Base-by-base conservation (phyloP, 1,140 invertebrate genomes). In the Monochamus saltuarius region DNA sequence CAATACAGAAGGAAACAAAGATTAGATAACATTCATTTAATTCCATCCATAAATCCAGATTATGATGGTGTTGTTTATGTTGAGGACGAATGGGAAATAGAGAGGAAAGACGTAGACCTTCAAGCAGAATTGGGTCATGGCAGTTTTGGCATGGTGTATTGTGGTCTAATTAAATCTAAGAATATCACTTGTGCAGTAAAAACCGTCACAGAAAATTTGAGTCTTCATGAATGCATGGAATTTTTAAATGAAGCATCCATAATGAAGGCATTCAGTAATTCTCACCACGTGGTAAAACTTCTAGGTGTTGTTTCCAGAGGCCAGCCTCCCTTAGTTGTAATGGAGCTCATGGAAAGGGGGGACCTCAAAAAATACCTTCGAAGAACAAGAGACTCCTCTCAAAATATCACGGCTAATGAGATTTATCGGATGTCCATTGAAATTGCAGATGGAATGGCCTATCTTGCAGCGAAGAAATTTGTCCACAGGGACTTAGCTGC, bases 241-340 rank as follows among this genome's bases (percentile, higher is more conserved):
- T 98, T 99, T 78, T 79, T 99, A 11, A 94, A 95, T 73, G 96
- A 98, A 80, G 95, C 94, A 17, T 90, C 89, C n/a, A 89, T 94
- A 8, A 97, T 98, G 95, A 97, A 97, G 75, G 84, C 88, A 43
- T 96, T 97, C 76, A 74, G 65, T 50, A 59, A 69, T 8, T 70
- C 70, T 1, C 66, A 73, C 60, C 89, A 90, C 73, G 86, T 91
- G 16, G 85, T 91, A 0, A 83, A 83, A 66, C 74, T 91, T 9
- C 68, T 88, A 1, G 89, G 89, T 4, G 86, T 91, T 8, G 87
- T 90, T 1, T 88, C 86, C 0, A 79, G 80, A 52, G 83, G 81
- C 1, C 79, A 82, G 55, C 86, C 87, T 9, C 82, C 86, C 1
- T 79, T 83, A 38, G 87, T 91, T 0, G 77, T 91, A 8, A 91